phyloP scores from a whole-genome alignment of 2,113 vertebrate genomes.

The Sapayoa aenigma region DNA sequence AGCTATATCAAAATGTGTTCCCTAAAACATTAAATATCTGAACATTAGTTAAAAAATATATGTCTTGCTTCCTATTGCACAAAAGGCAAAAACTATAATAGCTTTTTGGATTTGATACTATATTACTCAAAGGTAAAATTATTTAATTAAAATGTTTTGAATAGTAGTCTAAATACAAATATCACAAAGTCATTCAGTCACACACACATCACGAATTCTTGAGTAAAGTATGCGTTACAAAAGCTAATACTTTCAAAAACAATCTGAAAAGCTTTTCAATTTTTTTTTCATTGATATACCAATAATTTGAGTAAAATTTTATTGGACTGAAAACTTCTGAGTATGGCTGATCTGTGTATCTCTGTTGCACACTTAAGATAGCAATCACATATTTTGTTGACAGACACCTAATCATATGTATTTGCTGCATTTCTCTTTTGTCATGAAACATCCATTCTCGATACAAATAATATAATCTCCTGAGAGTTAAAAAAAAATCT shows the following conservation, averaged over 20 bases:
- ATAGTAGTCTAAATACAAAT: not conserved
- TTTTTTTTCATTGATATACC: not conserved
- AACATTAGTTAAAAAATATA: not conserved
- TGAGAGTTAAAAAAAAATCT: not conserved
- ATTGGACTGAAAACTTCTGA: not conserved
- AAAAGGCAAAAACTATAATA: not conserved
- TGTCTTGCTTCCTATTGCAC: not conserved
- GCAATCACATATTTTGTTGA: not conserved
- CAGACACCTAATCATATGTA: not conserved
- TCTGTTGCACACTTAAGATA: not conserved
- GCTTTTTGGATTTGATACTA: not conserved
- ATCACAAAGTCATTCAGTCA: not conserved
- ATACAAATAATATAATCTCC: not conserved
- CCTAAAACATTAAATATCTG: not conserved
- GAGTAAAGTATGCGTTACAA: not conserved
- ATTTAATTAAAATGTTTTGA: not conserved
- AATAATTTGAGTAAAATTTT: not conserved
- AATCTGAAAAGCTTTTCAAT: not conserved
- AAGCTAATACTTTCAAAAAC: not conserved
- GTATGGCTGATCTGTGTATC: not conserved
- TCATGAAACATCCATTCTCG: not conserved
- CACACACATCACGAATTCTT: not conserved
- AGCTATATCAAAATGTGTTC: not conserved
- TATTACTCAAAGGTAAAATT: not conserved
- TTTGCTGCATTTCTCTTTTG: not conserved